Conservation (phyloP, 2,888 invertebrate species). For the Oscheius sp. region DNA sequence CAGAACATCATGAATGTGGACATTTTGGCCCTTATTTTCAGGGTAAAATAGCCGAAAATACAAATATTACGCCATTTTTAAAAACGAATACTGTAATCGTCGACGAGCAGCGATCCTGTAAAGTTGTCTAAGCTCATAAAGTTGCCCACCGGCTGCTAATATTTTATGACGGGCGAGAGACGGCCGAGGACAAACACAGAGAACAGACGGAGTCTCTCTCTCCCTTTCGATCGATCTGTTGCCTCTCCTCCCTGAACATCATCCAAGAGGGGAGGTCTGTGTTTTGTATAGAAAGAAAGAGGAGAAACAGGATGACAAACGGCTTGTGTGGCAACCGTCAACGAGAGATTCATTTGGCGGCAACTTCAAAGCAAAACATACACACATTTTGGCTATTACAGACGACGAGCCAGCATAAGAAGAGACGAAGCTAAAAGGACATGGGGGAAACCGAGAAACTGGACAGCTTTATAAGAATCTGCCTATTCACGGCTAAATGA, state of each 20-base stretch:
- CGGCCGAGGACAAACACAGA: slow-evolving; percentile 15
- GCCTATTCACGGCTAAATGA: too few species aligned
- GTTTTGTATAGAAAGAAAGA: background rate
- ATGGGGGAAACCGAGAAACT: too few species aligned
- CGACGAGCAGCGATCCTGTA: background rate
- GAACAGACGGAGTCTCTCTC: background rate
- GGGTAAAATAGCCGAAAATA: too few species aligned
- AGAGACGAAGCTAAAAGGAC: too few species aligned
- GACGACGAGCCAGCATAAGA: background rate
- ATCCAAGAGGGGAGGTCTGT: background rate
- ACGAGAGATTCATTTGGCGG: slow-evolving; percentile 24
- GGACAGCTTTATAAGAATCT: too few species aligned
- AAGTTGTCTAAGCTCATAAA: background rate
- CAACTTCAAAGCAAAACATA: slow-evolving; percentile 23
- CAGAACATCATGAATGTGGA: too few species aligned
- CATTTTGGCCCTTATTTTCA: too few species aligned
- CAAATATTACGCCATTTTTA: too few species aligned
- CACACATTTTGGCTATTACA: slow-evolving; percentile 19
- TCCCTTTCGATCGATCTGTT: slow-evolving; percentile 5
- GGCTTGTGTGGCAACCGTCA: slow-evolving; percentile 23
- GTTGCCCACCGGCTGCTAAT: background rate
- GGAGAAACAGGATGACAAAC: slow-evolving; percentile 22
- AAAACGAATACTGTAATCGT: background rate
- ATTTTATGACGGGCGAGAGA: slow-evolving; percentile 18
- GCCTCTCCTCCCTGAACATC: background rate